Evolutionary conservation across 1,140 invertebrate species (phyloP).

Genomic region (Pachyrhynchus sulphureomaculatus): DNA sequence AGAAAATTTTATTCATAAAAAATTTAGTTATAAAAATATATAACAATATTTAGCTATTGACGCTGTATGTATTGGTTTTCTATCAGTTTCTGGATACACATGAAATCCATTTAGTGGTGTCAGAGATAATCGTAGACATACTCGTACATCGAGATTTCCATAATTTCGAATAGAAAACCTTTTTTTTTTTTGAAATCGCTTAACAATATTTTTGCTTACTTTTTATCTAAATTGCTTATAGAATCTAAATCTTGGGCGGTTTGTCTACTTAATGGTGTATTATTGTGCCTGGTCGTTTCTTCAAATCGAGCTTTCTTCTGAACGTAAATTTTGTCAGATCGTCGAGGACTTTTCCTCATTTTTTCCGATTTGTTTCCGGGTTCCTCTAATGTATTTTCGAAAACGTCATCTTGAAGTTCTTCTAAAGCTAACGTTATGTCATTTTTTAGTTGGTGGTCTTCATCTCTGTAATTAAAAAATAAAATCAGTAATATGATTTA

Average conservation of each 20-base stretch:
- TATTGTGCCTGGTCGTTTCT: conserved; percentile 28
- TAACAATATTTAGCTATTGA: no score
- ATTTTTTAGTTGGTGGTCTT: conserved; percentile 46
- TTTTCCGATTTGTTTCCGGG: conserved; percentile 37
- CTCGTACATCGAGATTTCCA: no score
- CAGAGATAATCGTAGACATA: no score
- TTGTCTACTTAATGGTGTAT: conserved; percentile 28
- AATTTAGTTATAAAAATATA: no score
- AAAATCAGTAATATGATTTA: background rate
- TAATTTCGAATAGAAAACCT: no score
- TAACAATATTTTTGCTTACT: conserved; percentile 21
- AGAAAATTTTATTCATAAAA: no score
- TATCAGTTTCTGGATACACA: no score
- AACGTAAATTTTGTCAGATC: conserved; percentile 47
- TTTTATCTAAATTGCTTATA: conserved; percentile 33
- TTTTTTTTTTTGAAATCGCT: no score
- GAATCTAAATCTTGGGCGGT: conserved; percentile 36
- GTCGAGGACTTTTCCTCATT: conserved; percentile 44
- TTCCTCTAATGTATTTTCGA: conserved; percentile 45
- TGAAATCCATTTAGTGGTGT: no score
- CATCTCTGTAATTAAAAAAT: conserved; percentile 33
- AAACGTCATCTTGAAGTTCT: conserved; percentile 51
- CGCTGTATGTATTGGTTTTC: no score
- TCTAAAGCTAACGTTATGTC: conserved; percentile 48
- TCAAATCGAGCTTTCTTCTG: conserved; percentile 50